phyloP scores from a whole-genome alignment of 1,140 invertebrate genomes.

The Nomia melanderi region DNA sequence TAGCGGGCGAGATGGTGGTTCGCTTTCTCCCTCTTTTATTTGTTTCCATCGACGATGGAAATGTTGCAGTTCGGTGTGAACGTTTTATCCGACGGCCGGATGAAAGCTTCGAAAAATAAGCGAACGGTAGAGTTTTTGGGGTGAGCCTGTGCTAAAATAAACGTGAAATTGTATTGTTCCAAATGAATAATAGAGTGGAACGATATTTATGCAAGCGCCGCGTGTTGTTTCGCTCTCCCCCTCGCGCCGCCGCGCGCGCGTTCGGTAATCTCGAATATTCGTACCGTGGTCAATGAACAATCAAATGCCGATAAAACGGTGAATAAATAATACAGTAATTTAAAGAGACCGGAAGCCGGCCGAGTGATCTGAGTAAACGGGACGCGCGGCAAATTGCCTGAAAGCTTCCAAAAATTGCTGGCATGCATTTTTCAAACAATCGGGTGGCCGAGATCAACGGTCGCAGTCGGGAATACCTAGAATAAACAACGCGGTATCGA shows the following conservation, averaged over 20 bases:
- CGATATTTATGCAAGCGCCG: not conserved
- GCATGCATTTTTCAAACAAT: conserved; percentile 6
- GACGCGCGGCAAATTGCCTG: conserved; percentile 3
- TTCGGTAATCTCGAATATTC: not conserved
- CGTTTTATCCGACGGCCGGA: too few species aligned
- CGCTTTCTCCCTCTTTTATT: too few species aligned
- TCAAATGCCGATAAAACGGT: conserved; percentile 12
- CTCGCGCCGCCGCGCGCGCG: too few species aligned
- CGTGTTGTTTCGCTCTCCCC: not conserved
- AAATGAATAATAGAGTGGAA: not conserved
- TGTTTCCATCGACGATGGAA: too few species aligned
- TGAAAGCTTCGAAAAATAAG: too few species aligned
- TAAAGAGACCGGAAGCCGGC: not conserved
- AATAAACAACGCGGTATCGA: not conserved
- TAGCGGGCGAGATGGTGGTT: not conserved
- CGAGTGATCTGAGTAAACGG: not conserved
- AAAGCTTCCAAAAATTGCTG: conserved; percentile 26
- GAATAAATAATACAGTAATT: conserved; percentile 2
- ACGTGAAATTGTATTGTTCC: not conserved
- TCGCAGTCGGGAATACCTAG: not conserved
- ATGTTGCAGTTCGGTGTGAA: too few species aligned
- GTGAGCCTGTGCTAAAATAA: too few species aligned
- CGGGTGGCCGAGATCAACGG: not conserved
- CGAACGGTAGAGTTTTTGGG: too few species aligned
- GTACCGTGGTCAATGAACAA: conserved; percentile 17